phyloP scores from a whole-genome alignment of 92 coral and sea anemone genomes.

The Epizoanthus scotinus region DNA sequence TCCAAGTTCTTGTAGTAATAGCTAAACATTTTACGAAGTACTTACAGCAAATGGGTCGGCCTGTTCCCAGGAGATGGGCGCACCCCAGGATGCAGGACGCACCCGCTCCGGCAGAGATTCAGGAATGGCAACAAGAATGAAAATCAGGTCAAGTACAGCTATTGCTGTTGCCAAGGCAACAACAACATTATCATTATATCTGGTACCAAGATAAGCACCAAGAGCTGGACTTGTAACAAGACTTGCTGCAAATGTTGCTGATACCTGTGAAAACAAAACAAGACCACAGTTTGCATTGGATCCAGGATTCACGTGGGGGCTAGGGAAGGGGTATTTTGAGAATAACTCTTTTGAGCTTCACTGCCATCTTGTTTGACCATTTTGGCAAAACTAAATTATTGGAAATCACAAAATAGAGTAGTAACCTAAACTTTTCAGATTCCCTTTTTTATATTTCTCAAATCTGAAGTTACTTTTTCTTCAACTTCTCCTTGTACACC shows the following conservation, averaged over 20 bases:
- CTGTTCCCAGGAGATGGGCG: slow-evolving; percentile 99
- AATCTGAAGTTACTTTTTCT: too few relatives aligned
- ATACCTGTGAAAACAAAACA: slow-evolving; percentile 68
- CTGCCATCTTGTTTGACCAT: too few relatives aligned
- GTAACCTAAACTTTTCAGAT: too few relatives aligned
- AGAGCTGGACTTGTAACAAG: slow-evolving; percentile 96
- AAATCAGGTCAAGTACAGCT: slow-evolving; percentile 84
- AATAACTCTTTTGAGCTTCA: neutral
- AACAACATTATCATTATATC: slow-evolving; percentile 88
- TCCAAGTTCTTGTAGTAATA: neutral
- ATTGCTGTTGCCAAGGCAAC: slow-evolving; percentile 95
- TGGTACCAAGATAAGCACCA: slow-evolving; percentile 82
- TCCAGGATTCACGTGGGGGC: neutral
- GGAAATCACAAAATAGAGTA: too few relatives aligned
- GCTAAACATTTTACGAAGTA: neutral
- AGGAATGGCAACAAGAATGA: slow-evolving; percentile 88
- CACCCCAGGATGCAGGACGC: slow-evolving; percentile 99
- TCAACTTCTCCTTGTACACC: too few relatives aligned
- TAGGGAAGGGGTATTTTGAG: neutral
- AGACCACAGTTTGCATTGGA: neutral
- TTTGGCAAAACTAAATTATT: too few relatives aligned
- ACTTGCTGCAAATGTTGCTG: slow-evolving; percentile 99
- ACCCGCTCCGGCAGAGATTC: slow-evolving; percentile 97
- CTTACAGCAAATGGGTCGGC: slow-evolving; percentile 98
- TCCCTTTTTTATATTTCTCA: too few relatives aligned